These are phyloP conservation scores for Dufourea novaeangliae DNA, from an alignment of 1,140 invertebrate species.

Conservation along the genomic window DNA sequence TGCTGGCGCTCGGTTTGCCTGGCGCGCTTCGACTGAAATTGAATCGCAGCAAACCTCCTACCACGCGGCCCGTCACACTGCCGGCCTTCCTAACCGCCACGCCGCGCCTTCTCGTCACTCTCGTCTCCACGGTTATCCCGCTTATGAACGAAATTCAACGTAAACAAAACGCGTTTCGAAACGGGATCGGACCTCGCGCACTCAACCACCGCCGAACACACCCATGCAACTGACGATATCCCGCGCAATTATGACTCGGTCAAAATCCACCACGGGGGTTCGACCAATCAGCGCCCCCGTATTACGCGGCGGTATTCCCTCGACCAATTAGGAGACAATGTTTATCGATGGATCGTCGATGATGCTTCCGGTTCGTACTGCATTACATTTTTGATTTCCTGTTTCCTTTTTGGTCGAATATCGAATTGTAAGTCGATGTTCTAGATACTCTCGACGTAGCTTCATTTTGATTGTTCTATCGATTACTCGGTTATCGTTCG, in stretches of 20 bases:
- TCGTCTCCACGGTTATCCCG: neutral
- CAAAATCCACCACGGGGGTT: neutral
- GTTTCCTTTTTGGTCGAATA: no score
- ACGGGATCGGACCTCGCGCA: slow-evolving; percentile 12
- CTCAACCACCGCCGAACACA: no score
- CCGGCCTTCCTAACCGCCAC: slow-evolving; percentile 55
- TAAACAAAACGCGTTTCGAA: slow-evolving; percentile 52
- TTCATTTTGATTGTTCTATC: neutral
- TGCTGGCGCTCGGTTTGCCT: slow-evolving; percentile 69
- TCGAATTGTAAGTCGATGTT: no score
- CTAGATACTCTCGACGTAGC: no score
- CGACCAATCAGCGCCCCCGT: slow-evolving; percentile 4
- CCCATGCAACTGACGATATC: slow-evolving; percentile 22
- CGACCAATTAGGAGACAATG: neutral
- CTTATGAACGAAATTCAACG: neutral
- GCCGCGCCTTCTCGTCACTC: slow-evolving; percentile 33
- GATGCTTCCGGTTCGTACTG: neutral
- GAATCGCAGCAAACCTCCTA: slow-evolving; percentile 69
- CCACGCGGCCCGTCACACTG: slow-evolving; percentile 56
- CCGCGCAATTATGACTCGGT: slow-evolving; percentile 18
- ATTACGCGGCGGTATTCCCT: neutral
- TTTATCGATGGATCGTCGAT: neutral
- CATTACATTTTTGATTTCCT: neutral
- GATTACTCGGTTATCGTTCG: neutral
- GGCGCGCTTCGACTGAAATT: slow-evolving; percentile 77